These are phyloP conservation scores for Meteorus sp. DNA, from an alignment of 1,140 invertebrate genomes.

Conservation along the genomic window DNA sequence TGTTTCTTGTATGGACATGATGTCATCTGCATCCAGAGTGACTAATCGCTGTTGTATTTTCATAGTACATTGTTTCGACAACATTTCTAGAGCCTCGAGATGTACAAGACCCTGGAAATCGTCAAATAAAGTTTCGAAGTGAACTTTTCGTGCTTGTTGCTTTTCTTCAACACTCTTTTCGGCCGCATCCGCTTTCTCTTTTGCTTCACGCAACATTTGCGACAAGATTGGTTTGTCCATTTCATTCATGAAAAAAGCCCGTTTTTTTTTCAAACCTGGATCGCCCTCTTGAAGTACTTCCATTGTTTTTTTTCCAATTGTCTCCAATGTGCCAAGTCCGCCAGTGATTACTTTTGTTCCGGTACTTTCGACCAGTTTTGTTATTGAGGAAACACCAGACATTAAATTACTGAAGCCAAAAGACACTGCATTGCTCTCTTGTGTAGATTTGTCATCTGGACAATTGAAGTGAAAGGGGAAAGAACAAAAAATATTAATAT, in stretches of 20 bases:
- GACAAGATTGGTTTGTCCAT: conserved; percentile 60
- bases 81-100: conserved; percentile 86
- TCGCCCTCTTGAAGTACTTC: conserved; percentile 89
- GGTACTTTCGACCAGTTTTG: conserved; percentile 72
- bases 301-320: conserved; percentile 92
- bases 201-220: conserved; percentile 79
- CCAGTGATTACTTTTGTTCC: conserved; percentile 80
- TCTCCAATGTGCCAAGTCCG: conserved; percentile 85
- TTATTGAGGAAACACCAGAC: conserved; percentile 67
- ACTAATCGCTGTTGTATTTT: conserved; percentile 70
- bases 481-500: conserved; percentile 8
- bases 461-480: too few species aligned
- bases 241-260: conserved; percentile 67
- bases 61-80: conserved; percentile 80
- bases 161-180: conserved; percentile 66
- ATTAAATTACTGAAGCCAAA: conserved; percentile 69
- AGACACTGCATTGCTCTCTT: conserved; percentile 36
- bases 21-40: conserved; percentile 59
- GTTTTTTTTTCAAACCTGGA: conserved; percentile 81
- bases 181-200: conserved; percentile 74
- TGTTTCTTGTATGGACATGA: conserved; percentile 73
- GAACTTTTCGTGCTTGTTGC: conserved; percentile 64
- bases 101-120: conserved; percentile 87
- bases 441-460: conserved; percentile 30
- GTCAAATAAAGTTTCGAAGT: conserved; percentile 85